Percentiles rank a stretch among this genome's conserved stretches.
These are phyloP conservation scores for Anolis sagrei DNA, from an alignment of 2,113 vertebrate species.

Conservation along the genomic window DNA sequence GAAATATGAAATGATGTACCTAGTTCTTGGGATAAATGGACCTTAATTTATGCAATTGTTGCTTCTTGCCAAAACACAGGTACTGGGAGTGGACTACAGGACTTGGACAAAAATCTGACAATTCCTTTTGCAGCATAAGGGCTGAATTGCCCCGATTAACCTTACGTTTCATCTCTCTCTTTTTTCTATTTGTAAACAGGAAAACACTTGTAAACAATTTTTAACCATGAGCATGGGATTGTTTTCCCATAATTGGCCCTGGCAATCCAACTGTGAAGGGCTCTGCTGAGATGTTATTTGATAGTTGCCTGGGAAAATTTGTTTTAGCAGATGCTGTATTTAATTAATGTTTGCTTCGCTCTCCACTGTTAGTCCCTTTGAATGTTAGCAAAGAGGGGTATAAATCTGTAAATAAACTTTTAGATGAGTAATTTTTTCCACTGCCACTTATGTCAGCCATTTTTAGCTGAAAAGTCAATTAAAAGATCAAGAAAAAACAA, in stretches of 20 bases:
- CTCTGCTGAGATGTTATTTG: not conserved
- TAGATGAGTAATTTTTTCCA: slow-evolving; percentile 6
- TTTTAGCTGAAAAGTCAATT: not conserved
- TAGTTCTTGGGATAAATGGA: not conserved
- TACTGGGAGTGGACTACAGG: not conserved
- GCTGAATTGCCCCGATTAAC: not conserved
- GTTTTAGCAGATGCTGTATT: slow-evolving; percentile 13
- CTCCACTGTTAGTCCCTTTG: not conserved
- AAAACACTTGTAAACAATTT: slow-evolving; percentile 26
- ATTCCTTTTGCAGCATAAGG: not conserved
- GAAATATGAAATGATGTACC: not conserved
- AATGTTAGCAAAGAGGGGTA: slow-evolving; percentile 4
- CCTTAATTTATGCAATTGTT: not conserved
- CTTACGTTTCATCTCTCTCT: not conserved
- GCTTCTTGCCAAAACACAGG: not conserved
- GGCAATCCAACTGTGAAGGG: not conserved
- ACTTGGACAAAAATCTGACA: not conserved
- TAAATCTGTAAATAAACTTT: not conserved
- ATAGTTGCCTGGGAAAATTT: slow-evolving; percentile 4
- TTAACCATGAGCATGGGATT: not conserved
- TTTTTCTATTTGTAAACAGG: slow-evolving; percentile 23
- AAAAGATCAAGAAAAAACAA: slow-evolving; percentile 2
- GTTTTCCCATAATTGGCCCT: not conserved
- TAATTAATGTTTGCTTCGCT: slow-evolving; percentile 1
- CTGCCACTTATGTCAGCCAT: not conserved